phyloP scores from a whole-genome alignment of 1,140 invertebrate species.

The Platyura marginata region DNA sequence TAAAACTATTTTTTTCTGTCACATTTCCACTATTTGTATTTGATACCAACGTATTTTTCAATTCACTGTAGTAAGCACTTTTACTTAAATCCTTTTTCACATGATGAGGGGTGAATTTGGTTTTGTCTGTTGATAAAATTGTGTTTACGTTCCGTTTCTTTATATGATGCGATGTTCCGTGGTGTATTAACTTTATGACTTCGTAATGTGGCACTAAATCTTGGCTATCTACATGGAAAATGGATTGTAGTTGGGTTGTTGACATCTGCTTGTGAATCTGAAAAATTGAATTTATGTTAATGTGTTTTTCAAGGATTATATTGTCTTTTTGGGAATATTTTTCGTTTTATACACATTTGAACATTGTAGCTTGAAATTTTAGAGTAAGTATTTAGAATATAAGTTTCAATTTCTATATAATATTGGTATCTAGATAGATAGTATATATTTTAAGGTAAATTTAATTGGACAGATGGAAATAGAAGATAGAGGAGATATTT shows the following conservation, averaged over 20 bases:
- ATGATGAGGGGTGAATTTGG: slow-evolving; percentile 20
- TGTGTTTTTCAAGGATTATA: slow-evolving; percentile 14
- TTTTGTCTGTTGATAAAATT: slow-evolving; percentile 15
- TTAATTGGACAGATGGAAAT: too few species aligned
- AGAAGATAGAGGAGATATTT: too few species aligned
- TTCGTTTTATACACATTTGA: neutral
- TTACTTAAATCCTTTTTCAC: slow-evolving; percentile 25
- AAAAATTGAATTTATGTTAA: too few species aligned
- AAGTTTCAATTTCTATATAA: too few species aligned
- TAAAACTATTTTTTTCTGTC: slow-evolving; percentile 8
- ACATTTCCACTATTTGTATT: neutral
- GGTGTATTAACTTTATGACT: slow-evolving; percentile 31
- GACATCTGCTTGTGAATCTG: slow-evolving; percentile 76
- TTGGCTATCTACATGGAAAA: slow-evolving; percentile 63
- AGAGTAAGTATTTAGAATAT: too few species aligned
- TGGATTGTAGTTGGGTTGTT: slow-evolving; percentile 50
- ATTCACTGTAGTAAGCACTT: slow-evolving; percentile 20
- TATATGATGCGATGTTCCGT: slow-evolving; percentile 26
- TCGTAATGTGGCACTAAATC: slow-evolving; percentile 40
- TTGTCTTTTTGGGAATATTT: neutral
- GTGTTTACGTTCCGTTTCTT: slow-evolving; percentile 7
- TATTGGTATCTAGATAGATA: too few species aligned
- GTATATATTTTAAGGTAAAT: too few species aligned
- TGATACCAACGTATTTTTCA: slow-evolving; percentile 10
- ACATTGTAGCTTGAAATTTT: neutral